Conservation (phyloP, 2,797 vertebrate species). For the Megaceryle alcyon region DNA sequence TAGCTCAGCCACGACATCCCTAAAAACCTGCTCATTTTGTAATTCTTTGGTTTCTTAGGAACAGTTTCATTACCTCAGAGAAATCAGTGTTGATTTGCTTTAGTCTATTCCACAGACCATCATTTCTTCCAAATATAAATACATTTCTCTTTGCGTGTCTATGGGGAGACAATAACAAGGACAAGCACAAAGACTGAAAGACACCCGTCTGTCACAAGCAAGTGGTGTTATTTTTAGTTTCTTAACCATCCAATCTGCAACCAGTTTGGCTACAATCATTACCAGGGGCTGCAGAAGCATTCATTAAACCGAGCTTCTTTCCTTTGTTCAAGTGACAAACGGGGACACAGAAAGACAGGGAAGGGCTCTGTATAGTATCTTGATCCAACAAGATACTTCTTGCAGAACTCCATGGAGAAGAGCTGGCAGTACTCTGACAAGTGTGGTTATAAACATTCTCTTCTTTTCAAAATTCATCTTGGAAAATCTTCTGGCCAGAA, state of each 20-base stretch:
- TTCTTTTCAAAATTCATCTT: not conserved
- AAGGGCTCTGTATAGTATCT: not conserved
- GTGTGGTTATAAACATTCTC: not conserved
- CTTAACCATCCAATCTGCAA: not conserved
- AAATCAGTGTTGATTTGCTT: not conserved
- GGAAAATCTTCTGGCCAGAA: not conserved
- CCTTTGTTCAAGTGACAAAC: not conserved
- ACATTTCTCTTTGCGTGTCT: rapidly evolving
- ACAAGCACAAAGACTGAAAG: not conserved
- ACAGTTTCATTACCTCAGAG: not conserved
- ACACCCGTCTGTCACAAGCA: not conserved
- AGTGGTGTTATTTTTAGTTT: not conserved
- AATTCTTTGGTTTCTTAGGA: constrained; percentile 2
- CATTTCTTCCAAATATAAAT: constrained; percentile 24
- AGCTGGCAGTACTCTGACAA: not conserved
- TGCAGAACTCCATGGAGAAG: not conserved
- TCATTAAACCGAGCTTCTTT: not conserved
- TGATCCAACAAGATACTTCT: not conserved
- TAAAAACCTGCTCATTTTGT: constrained; percentile 9
- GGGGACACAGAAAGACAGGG: not conserved
- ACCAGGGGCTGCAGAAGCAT: not conserved
- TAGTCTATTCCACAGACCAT: not conserved
- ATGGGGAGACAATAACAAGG: not conserved
- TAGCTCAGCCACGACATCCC: not conserved
- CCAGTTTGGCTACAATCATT: not conserved